A percentile compares a stretch with the other conserved stretches of the same genome.
Conservation (phyloP, 2,113 vertebrate genomes). For the Connochaetes taurinus region DNA sequence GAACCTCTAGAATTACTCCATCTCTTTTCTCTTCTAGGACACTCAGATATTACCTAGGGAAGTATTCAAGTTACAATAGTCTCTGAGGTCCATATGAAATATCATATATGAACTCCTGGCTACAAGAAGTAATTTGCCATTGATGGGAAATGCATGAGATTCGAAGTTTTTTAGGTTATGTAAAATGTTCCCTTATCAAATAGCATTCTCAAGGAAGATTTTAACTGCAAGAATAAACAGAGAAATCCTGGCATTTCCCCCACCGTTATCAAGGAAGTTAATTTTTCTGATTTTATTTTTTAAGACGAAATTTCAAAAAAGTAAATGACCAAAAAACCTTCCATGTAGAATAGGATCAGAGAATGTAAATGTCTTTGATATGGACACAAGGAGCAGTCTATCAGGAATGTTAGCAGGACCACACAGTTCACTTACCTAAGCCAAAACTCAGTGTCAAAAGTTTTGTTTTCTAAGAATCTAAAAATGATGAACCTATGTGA, state of each 20-base stretch:
- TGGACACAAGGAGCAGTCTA: background rate
- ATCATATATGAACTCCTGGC: background rate
- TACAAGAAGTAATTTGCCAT: background rate
- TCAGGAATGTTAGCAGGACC: background rate
- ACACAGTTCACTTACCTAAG: background rate
- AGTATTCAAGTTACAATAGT: background rate
- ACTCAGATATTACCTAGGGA: background rate
- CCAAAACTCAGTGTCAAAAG: background rate
- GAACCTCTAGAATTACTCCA: background rate
- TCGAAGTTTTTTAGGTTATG: background rate
- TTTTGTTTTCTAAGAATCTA: background rate
- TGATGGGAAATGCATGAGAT: background rate
- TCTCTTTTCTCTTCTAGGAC: background rate
- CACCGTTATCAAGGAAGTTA: background rate
- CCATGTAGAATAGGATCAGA: background rate
- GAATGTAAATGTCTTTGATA: background rate
- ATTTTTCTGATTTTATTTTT: conserved; percentile 16
- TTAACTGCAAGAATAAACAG: background rate
- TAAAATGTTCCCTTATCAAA: conserved; percentile 11
- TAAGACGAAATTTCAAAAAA: conserved; percentile 42
- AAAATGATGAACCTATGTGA: background rate
- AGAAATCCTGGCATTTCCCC: background rate
- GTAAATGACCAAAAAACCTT: conserved; percentile 4
- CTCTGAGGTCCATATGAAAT: background rate
- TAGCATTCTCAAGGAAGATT: conserved; percentile 31